A percentile compares a stretch with the other conserved stretches of the same genome.
These are phyloP conservation scores for Arvicanthis niloticus DNA, from an alignment of 2,113 vertebrate genomes.

Conservation along the genomic window DNA sequence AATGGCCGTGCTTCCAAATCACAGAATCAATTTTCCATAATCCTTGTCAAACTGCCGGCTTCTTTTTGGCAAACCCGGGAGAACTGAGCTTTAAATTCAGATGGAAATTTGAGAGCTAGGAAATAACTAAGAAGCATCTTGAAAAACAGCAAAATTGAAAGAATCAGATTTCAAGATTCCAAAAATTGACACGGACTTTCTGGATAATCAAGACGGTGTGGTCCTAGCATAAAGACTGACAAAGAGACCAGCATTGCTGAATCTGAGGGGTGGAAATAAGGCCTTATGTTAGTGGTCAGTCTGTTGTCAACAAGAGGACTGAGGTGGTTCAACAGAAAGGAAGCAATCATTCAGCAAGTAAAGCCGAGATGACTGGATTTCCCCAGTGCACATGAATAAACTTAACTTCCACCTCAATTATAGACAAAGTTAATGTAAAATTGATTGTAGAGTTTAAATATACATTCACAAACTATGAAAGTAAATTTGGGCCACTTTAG, in stretches of 20 bases:
- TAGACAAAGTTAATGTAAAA: slow-evolving; percentile 32
- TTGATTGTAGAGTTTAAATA: background rate
- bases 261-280: slow-evolving; percentile 28
- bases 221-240: background rate
- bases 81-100: slow-evolving; percentile 49
- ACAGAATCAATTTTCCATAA: background rate
- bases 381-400: background rate
- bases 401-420: background rate
- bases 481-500: background rate
- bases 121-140: slow-evolving; percentile 19
- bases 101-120: slow-evolving; percentile 30
- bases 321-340: slow-evolving; percentile 9
- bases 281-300: background rate
- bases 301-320: slow-evolving; percentile 2
- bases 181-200: slow-evolving; percentile 50
- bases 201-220: slow-evolving; percentile 1
- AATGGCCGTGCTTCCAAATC: background rate
- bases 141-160: background rate
- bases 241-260: background rate
- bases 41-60: background rate
- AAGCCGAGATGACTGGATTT: background rate
- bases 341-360: background rate
- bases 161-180: slow-evolving; percentile 18
- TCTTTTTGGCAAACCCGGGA: slow-evolving; percentile 24
- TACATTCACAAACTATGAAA: slow-evolving; percentile 49